Conservation (phyloP, 2,113 vertebrate species). For the Physeter macrocephalus region DNA sequence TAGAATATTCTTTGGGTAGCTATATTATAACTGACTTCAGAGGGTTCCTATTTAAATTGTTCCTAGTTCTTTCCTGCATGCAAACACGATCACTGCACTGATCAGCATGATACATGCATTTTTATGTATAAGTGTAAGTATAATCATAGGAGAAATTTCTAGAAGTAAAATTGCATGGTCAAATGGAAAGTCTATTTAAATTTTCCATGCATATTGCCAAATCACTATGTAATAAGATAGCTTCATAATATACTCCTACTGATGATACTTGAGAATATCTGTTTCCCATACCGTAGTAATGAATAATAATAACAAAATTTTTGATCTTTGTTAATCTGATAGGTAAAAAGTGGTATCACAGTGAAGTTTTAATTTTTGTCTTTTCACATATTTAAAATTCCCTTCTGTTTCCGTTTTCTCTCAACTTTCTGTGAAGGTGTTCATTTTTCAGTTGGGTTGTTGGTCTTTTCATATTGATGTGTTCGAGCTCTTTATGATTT, state of each 20-base stretch:
- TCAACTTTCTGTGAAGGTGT: background rate
- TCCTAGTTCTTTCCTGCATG: background rate
- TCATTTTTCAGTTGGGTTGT: background rate
- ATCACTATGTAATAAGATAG: background rate
- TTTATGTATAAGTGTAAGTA: background rate
- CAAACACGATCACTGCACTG: background rate
- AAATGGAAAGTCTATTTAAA: background rate
- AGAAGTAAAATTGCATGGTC: background rate
- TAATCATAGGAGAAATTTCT: background rate
- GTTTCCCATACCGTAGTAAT: background rate
- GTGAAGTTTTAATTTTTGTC: background rate
- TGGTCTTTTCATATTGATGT: background rate
- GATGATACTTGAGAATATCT: background rate
- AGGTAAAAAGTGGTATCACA: background rate
- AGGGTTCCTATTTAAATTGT: background rate
- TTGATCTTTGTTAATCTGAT: background rate
- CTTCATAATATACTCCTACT: background rate
- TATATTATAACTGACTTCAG: background rate
- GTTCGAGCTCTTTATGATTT: background rate
- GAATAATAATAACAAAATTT: background rate
- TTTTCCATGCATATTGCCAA: background rate
- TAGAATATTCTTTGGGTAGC: background rate
- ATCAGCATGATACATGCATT: background rate
- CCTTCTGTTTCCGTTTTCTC: background rate
- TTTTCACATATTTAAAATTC: background rate